A percentile compares a stretch with the other conserved stretches of the same genome.
Evolutionary conservation across 2,113 vertebrate species (phyloP).

Genomic region (Pterocles burchelli): DNA sequence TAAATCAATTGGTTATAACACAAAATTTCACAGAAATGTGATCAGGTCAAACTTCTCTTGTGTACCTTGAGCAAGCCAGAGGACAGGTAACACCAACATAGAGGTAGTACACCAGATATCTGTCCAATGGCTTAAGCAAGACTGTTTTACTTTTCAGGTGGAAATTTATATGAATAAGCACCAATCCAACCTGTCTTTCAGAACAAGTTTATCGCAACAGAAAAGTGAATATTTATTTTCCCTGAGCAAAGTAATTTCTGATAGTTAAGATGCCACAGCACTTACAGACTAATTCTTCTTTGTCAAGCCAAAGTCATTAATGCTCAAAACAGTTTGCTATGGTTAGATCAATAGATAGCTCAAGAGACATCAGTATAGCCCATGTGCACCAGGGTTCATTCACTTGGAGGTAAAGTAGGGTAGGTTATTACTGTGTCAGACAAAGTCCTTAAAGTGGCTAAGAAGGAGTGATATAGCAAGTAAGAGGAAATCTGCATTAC

Average conservation of each 20-base stretch:
- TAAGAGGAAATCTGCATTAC: neutral
- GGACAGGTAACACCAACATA: neutral
- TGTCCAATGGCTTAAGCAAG: neutral
- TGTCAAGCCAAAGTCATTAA: neutral
- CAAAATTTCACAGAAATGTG: neutral
- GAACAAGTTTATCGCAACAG: neutral
- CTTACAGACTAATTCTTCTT: neutral
- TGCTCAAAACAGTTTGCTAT: neutral
- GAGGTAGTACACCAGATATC: neutral
- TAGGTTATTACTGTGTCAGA: neutral
- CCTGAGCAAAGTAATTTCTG: neutral
- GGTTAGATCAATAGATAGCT: neutral
- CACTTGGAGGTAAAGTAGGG: neutral
- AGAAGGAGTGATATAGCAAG: neutral
- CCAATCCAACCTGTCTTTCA: neutral
- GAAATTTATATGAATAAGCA: neutral
- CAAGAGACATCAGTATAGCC: neutral
- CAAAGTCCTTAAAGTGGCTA: neutral
- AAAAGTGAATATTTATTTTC: neutral
- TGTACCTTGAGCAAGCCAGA: neutral
- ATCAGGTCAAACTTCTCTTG: neutral
- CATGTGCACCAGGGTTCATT: neutral
- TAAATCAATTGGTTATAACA: neutral
- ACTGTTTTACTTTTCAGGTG: neutral
- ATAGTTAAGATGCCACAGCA: neutral